Percentiles rank a stretch among this genome's conserved stretches.
These are phyloP conservation scores for Endomychus coccineus DNA, from an alignment of 2,888 invertebrate species.

Conservation along the genomic window DNA sequence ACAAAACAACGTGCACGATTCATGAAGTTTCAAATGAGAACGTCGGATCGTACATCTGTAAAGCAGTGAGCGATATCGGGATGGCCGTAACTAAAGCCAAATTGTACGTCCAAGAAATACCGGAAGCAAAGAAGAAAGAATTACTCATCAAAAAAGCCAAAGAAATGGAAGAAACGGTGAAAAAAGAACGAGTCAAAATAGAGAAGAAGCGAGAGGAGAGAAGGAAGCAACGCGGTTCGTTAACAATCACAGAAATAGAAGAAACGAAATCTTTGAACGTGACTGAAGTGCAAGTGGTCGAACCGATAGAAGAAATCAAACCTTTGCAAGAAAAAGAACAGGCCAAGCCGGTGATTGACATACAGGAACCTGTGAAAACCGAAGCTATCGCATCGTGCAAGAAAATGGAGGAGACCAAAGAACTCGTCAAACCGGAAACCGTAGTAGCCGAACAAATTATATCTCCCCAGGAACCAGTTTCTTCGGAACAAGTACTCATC, in stretches of 20 bases:
- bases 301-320: slow-evolving; percentile 51
- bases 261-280: slow-evolving; percentile 48
- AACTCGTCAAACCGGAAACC: slow-evolving; percentile 40
- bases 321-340: slow-evolving; percentile 38
- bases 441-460: slow-evolving; percentile 47
- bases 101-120: slow-evolving; percentile 57
- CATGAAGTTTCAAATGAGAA: slow-evolving; percentile 55
- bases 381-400: slow-evolving; percentile 57
- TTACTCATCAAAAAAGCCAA: slow-evolving; percentile 41
- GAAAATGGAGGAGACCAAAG: slow-evolving; percentile 51
- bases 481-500: slow-evolving; percentile 51
- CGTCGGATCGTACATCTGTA: slow-evolving; percentile 74
- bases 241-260: slow-evolving; percentile 39
- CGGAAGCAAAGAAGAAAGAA: slow-evolving; percentile 44
- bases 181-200: slow-evolving; percentile 46
- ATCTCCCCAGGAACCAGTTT: slow-evolving; percentile 51
- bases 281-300: slow-evolving; percentile 46
- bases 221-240: slow-evolving; percentile 29
- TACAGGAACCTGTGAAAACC: slow-evolving; percentile 54
- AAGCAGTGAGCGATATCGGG: slow-evolving; percentile 79
- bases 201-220: slow-evolving; percentile 42
- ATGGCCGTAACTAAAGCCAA: slow-evolving; percentile 72
- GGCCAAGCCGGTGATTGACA: slow-evolving; percentile 50
- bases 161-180: slow-evolving; percentile 48
- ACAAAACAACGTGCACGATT: slow-evolving; percentile 64